A percentile compares a stretch with the other conserved stretches of the same genome.
Conservation (phyloP, 2,113 vertebrate genomes). For the Phyllostomus hastatus region DNA sequence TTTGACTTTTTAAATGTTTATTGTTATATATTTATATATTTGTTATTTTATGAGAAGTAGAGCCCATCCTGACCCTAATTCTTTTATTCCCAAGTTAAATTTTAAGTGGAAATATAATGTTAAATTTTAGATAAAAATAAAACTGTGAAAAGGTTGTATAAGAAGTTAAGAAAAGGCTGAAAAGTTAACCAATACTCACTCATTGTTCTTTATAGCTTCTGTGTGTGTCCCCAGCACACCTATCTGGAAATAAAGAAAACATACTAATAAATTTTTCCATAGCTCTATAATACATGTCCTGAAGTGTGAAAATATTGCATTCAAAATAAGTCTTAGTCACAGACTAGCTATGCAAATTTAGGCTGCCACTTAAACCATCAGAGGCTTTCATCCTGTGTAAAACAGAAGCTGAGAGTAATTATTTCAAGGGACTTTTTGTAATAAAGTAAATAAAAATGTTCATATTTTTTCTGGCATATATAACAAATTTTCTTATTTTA, state of each 20-base stretch:
- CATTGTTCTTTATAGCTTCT: rapidly evolving
- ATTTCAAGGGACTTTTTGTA: background rate
- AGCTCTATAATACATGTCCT: background rate
- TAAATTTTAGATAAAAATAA: background rate
- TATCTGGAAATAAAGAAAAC: background rate
- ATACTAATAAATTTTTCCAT: background rate
- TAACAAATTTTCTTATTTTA: background rate
- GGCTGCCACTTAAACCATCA: background rate
- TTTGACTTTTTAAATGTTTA: background rate
- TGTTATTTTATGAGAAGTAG: background rate
- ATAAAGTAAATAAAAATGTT: background rate
- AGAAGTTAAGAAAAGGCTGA: background rate
- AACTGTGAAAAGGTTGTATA: background rate
- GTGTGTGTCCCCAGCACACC: rapidly evolving
- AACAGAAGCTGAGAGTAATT: background rate
- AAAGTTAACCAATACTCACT: background rate
- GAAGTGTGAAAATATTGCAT: background rate
- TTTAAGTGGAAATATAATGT: background rate
- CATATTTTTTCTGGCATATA: background rate
- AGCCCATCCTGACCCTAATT: background rate
- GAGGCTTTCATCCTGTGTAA: background rate
- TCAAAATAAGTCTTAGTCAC: background rate
- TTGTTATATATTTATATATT: background rate
- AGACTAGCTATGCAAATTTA: background rate
- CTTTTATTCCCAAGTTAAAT: background rate